Evolutionary conservation across 2,888 invertebrate species (phyloP).

Genomic region (Hoplodrina ambigua): DNA sequence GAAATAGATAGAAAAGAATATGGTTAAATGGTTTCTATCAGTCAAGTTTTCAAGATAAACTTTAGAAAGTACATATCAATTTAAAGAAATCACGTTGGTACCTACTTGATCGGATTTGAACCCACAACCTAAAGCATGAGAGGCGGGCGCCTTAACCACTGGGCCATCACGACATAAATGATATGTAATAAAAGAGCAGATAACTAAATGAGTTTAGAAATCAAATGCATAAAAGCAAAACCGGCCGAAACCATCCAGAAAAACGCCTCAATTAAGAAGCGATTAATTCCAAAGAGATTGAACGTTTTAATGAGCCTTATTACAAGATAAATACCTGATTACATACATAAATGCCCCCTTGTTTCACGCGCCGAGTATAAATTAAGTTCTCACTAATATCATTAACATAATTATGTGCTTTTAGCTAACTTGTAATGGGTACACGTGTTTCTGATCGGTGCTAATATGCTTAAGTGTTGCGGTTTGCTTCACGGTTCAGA

Average conservation of each 20-base stretch:
- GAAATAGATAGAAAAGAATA: too few species aligned
- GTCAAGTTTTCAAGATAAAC: too few species aligned
- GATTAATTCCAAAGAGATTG: neutral
- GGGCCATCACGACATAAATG: too few species aligned
- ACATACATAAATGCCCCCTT: conserved; percentile 37
- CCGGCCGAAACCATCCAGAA: neutral
- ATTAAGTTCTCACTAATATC: conserved; percentile 47
- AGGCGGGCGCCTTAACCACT: too few species aligned
- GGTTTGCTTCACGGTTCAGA: neutral
- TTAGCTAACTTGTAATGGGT: conserved; percentile 35
- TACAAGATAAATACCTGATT: conserved; percentile 33
- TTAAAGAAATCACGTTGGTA: too few species aligned
- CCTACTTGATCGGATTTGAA: too few species aligned
- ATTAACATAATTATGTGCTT: conserved; percentile 54
- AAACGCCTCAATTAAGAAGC: conserved; percentile 3
- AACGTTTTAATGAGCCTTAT: conserved; percentile 32
- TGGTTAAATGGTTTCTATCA: too few species aligned
- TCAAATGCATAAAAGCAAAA: neutral
- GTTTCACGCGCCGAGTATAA: conserved; percentile 28
- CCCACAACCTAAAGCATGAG: too few species aligned
- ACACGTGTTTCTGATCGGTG: conserved; percentile 47
- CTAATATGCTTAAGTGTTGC: conserved; percentile 28
- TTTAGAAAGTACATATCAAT: too few species aligned
- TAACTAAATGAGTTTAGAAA: neutral
- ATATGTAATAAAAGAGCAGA: neutral